phyloP scores from a whole-genome alignment of 2,888 invertebrate genomes.

The Platycnemis pennipes region DNA sequence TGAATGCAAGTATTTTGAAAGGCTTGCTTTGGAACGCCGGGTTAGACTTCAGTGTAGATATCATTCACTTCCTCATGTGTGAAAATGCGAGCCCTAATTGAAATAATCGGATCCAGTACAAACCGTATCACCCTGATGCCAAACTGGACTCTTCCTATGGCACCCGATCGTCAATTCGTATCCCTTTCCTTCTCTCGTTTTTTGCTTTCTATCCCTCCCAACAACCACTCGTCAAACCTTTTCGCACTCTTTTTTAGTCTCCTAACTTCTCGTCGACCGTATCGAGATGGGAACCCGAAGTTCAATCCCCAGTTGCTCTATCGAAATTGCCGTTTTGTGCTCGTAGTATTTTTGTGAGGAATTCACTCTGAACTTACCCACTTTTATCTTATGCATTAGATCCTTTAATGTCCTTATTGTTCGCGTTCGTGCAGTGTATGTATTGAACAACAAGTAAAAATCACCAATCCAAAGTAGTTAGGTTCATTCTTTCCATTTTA shows the following conservation, averaged over 20 bases:
- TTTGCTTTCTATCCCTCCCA: background rate
- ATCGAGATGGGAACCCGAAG: slow-evolving; percentile 25
- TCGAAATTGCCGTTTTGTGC: background rate
- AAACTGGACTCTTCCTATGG: too few species aligned
- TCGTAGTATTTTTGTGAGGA: background rate
- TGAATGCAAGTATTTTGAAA: too few species aligned
- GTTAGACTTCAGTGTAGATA: too few species aligned
- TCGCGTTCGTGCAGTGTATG: background rate
- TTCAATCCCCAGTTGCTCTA: background rate
- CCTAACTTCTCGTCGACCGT: background rate
- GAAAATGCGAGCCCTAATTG: too few species aligned
- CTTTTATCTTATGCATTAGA: background rate
- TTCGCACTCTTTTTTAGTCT: background rate
- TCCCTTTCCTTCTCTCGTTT: too few species aligned
- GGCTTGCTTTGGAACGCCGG: too few species aligned
- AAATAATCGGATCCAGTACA: too few species aligned
- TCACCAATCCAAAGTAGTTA: too few species aligned
- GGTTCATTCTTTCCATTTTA: too few species aligned
- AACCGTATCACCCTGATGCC: too few species aligned
- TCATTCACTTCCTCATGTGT: too few species aligned
- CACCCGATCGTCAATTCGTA: too few species aligned
- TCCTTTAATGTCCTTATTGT: background rate
- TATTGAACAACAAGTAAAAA: background rate
- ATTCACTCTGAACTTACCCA: background rate
- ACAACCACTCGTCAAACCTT: background rate